Conservation (phyloP, 2,888 invertebrate species). For the Trypoxylon attenuatum region DNA sequence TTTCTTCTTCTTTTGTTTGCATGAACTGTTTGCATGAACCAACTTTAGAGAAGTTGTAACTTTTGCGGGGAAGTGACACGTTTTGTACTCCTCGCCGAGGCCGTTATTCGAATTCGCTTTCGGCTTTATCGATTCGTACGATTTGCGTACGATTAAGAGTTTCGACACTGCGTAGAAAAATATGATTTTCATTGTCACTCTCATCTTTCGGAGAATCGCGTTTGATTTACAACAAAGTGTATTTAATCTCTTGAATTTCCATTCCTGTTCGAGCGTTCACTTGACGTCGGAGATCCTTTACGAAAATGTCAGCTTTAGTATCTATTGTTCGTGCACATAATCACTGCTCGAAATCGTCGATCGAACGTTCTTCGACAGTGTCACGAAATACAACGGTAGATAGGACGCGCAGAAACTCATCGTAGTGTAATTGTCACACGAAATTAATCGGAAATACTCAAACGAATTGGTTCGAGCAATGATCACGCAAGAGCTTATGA, state of each 20-base stretch:
- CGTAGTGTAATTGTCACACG: too few species aligned
- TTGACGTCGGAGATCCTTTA: conserved; percentile 21
- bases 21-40: conserved; percentile 39
- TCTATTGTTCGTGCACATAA: conserved; percentile 20
- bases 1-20: not conserved
- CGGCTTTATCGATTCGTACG: conserved; percentile 44
- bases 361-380: not conserved
- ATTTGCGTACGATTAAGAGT: conserved; percentile 52
- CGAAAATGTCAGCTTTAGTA: conserved; percentile 21
- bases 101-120: conserved; percentile 34
- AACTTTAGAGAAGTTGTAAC: conserved; percentile 27
- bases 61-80: conserved; percentile 11
- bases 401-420: too few species aligned
- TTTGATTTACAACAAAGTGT: conserved; percentile 52
- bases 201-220: conserved; percentile 46
- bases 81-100: conserved; percentile 12
- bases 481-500: conserved; percentile 24
- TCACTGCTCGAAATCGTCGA: conserved; percentile 37
- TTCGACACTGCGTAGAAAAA: conserved; percentile 69
- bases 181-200: conserved; percentile 58
- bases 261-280: conserved; percentile 31
- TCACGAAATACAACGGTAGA: too few species aligned
- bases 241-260: conserved; percentile 18
- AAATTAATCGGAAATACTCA: too few species aligned
- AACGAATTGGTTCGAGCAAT: conserved; percentile 32